Percentiles rank a stretch among this genome's conserved stretches.
Conservation (phyloP, 2,113 vertebrate species). For the Piaya cayana region DNA sequence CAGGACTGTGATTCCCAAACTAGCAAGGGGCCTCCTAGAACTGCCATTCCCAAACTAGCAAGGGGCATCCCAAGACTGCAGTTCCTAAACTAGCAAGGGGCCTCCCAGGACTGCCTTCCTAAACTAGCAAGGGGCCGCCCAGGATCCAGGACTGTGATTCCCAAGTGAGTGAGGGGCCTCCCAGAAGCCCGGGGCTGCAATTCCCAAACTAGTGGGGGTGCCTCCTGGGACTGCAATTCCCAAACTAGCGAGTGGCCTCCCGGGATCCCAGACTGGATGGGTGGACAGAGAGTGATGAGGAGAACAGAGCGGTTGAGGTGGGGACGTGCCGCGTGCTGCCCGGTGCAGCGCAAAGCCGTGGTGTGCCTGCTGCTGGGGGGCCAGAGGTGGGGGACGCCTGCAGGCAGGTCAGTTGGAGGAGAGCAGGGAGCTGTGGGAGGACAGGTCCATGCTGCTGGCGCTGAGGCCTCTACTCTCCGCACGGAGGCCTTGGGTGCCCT, state of each 20-base stretch:
- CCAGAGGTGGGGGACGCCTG: background rate
- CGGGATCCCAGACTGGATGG: background rate
- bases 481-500: conserved; percentile 64
- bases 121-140: too few relatives aligned
- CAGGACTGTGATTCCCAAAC: too few relatives aligned
- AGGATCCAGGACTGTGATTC: too few relatives aligned
- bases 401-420: conserved; percentile 47
- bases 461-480: conserved; percentile 66
- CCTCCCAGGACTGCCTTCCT: too few relatives aligned
- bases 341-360: background rate
- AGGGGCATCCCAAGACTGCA: too few relatives aligned
- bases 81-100: too few relatives aligned
- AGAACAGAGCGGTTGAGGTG: background rate
- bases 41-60: too few relatives aligned
- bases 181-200: background rate
- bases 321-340: background rate
- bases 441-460: conserved; percentile 73
- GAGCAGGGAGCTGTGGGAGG: conserved; percentile 70
- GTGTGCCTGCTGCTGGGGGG: background rate
- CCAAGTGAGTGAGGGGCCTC: too few relatives aligned
- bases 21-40: too few relatives aligned
- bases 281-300: background rate
- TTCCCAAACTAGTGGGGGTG: too few relatives aligned
- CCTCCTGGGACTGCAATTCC: background rate
- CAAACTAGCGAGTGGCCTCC: background rate